Conservation (phyloP, 2,888 invertebrate species). For the Sarcophaga rosellei region DNA sequence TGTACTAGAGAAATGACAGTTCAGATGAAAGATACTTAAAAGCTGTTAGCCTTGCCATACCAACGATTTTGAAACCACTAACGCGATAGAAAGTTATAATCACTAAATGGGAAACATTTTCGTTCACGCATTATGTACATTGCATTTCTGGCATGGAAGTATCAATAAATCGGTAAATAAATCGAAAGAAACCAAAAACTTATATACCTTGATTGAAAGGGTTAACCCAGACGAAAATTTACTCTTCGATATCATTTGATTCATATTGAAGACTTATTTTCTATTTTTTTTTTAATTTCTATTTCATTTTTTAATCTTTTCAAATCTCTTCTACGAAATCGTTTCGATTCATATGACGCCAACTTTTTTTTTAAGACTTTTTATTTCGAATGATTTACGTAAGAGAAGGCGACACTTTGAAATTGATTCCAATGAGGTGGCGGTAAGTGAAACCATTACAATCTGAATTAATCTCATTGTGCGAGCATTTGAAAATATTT, state of each 20-base stretch:
- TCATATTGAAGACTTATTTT: conserved; percentile 22
- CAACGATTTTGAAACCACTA: too few relatives aligned
- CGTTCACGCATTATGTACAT: too few relatives aligned
- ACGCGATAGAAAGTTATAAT: too few relatives aligned
- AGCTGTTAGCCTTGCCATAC: too few relatives aligned
- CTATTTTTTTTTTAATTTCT: conserved; percentile 41
- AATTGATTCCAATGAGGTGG: conserved; percentile 5
- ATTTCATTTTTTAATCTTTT: conserved; percentile 57
- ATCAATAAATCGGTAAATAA: too few relatives aligned
- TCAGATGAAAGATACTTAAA: too few relatives aligned
- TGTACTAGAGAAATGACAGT: too few relatives aligned
- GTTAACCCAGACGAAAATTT: conserved; percentile 1
- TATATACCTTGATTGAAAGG: too few relatives aligned
- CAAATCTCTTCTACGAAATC: conserved; percentile 59
- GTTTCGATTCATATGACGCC: conserved; percentile 56
- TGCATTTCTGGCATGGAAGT: too few relatives aligned
- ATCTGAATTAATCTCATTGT: conserved; percentile 5
- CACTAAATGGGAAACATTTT: too few relatives aligned
- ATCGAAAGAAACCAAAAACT: too few relatives aligned
- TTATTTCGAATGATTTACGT: conserved; percentile 32
- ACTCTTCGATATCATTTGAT: conserved; percentile 43
- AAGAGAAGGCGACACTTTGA: conserved; percentile 17
- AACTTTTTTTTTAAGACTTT: conserved; percentile 28
- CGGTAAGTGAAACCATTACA: background rate
- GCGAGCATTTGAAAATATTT: background rate